These are phyloP conservation scores for Psilopogon haemacephalus DNA, from an alignment of 2,113 vertebrate species.

Conservation along the genomic window DNA sequence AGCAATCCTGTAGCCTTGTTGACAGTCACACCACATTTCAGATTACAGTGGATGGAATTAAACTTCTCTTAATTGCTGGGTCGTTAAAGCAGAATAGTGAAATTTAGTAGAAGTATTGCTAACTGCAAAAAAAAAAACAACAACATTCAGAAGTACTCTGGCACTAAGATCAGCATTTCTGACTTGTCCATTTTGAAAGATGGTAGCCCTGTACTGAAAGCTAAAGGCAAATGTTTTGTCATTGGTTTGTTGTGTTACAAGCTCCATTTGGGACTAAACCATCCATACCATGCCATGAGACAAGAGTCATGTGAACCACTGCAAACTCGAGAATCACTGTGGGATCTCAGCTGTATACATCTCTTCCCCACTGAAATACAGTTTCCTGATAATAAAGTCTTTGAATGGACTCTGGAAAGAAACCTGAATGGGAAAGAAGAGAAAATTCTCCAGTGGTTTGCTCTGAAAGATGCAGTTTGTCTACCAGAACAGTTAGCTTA, in stretches of 20 bases:
- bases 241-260: constrained; percentile 42
- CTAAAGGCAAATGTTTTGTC: constrained; percentile 40
- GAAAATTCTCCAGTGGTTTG: background rate
- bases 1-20: background rate
- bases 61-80: background rate
- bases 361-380: background rate
- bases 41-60: background rate
- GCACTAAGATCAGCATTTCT: background rate
- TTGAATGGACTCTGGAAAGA: background rate
- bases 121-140: background rate
- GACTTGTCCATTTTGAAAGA: constrained; percentile 44
- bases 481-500: background rate
- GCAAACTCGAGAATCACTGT: background rate
- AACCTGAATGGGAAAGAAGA: background rate
- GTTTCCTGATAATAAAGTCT: background rate
- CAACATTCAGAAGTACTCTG: background rate
- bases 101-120: background rate
- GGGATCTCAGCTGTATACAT: background rate
- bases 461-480: constrained; percentile 7
- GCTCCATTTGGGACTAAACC: constrained; percentile 53
- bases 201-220: background rate
- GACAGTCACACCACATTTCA: background rate
- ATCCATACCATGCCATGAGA: background rate
- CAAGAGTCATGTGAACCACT: constrained; percentile 6
- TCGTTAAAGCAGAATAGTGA: background rate